Conservation (phyloP, 2,113 vertebrate species). For the Tenrec ecaudatus region DNA sequence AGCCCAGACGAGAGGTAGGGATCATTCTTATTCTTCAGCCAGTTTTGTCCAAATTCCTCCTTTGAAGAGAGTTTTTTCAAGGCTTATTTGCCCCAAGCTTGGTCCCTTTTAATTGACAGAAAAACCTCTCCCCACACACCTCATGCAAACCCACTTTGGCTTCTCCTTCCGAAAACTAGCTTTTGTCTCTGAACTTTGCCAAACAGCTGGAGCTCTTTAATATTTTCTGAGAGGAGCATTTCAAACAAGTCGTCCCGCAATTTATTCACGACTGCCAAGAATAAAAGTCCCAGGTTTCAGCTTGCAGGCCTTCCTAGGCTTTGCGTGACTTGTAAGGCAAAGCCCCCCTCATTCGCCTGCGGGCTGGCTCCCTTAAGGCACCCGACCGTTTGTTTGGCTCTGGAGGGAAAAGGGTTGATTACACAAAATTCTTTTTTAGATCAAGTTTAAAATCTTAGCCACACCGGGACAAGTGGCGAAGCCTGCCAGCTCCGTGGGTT, state of each 20-base stretch:
- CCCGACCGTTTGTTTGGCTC: constrained; percentile 79
- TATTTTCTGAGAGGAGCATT: constrained; percentile 79
- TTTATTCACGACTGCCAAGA: constrained; percentile 81
- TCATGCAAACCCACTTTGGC: constrained; percentile 67
- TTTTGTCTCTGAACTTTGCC: constrained; percentile 83
- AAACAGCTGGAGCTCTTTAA: constrained; percentile 81
- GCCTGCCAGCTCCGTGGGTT: constrained; percentile 65
- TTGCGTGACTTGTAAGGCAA: constrained; percentile 72
- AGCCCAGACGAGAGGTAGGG: constrained; percentile 27
- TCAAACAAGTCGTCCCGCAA: constrained; percentile 83
- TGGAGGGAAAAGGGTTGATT: constrained; percentile 80
- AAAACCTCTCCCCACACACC: constrained; percentile 58
- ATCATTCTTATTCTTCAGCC: constrained; percentile 63
- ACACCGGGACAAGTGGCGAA: constrained; percentile 70
- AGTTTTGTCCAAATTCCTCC: constrained; percentile 57
- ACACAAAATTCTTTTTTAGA: constrained; percentile 75
- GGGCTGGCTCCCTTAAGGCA: constrained; percentile 49
- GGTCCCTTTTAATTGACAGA: constrained; percentile 75
- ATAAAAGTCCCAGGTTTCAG: constrained; percentile 80
- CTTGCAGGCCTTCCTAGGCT: constrained; percentile 69
- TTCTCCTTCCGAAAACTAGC: constrained; percentile 73
- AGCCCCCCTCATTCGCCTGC: constrained; percentile 67
- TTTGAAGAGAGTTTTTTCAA: constrained; percentile 60
- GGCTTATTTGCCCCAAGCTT: constrained; percentile 73
- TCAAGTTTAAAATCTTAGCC: constrained; percentile 72